Evolutionary conservation across 2,113 vertebrate species (phyloP).

Genomic region (Vulpes lagopus): DNA sequence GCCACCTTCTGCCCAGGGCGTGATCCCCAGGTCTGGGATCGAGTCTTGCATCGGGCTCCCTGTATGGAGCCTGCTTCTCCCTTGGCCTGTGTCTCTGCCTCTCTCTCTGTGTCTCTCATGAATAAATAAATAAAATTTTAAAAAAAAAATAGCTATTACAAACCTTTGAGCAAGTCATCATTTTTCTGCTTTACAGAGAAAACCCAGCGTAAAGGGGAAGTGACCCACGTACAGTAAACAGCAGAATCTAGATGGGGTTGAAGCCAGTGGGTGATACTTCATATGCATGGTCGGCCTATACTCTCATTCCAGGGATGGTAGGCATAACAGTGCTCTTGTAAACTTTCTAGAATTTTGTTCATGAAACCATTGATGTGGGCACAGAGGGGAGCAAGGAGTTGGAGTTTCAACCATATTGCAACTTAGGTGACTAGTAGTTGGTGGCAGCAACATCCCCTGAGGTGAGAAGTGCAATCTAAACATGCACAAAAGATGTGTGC

Average conservation of each 20-base stretch:
- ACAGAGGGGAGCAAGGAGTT: neutral
- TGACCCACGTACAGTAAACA: neutral
- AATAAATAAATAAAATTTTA: no score
- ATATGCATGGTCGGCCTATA: neutral
- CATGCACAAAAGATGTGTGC: neutral
- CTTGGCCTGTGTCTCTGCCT: no score
- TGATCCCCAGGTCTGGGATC: no score
- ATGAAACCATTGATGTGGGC: neutral
- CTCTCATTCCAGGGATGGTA: neutral
- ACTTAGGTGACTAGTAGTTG: neutral
- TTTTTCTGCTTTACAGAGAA: conserved; percentile 40
- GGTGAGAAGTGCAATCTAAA: neutral
- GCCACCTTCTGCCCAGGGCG: no score
- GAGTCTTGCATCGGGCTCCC: no score
- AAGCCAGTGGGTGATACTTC: neutral
- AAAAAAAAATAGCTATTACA: neutral
- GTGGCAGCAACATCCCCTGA: neutral
- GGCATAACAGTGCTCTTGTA: neutral
- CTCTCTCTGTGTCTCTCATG: no score
- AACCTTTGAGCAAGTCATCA: conserved; percentile 1
- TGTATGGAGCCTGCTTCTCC: no score
- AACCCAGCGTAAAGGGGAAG: neutral
- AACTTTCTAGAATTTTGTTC: neutral
- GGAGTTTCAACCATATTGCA: neutral
- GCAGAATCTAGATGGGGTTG: neutral